A percentile compares a stretch with the other conserved stretches of the same genome.
Evolutionary conservation across 2,797 vertebrate species (phyloP).

Genomic region (Halcyon leucocephala): DNA sequence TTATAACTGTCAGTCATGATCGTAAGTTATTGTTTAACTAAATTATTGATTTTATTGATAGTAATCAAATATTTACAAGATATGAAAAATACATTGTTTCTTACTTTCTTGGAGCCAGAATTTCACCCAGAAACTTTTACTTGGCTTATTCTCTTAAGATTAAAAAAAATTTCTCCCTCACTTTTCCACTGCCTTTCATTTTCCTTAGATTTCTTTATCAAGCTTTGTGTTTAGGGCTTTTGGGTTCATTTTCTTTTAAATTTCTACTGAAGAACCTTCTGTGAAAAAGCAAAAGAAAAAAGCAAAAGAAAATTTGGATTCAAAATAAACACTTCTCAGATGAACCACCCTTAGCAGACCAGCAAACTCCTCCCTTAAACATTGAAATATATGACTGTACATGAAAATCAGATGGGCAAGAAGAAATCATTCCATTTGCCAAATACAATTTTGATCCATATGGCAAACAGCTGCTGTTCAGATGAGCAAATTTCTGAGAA

Average conservation of each 20-base stretch:
- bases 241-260: not conserved
- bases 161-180: not conserved
- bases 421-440: constrained; percentile 31
- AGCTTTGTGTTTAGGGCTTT: not conserved
- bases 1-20: not conserved
- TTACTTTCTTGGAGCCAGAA: not conserved
- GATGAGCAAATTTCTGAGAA: constrained; percentile 43
- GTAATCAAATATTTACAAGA: not conserved
- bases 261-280: not conserved
- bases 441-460: constrained; percentile 44
- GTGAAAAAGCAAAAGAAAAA: not conserved
- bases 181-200: not conserved
- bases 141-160: not conserved
- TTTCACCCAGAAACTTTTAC: not conserved
- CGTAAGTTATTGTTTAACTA: not conserved
- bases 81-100: not conserved
- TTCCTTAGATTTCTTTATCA: not conserved
- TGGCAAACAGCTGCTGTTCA: constrained; percentile 65
- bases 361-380: constrained; percentile 9
- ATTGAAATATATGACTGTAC: constrained; percentile 14
- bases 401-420: constrained; percentile 60
- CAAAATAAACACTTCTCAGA: constrained; percentile 24
- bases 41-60: not conserved
- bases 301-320: not conserved
- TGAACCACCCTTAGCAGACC: not conserved